Evolutionary conservation across 2,888 invertebrate species (phyloP).

Genomic region (Crocallis elinguaria): DNA sequence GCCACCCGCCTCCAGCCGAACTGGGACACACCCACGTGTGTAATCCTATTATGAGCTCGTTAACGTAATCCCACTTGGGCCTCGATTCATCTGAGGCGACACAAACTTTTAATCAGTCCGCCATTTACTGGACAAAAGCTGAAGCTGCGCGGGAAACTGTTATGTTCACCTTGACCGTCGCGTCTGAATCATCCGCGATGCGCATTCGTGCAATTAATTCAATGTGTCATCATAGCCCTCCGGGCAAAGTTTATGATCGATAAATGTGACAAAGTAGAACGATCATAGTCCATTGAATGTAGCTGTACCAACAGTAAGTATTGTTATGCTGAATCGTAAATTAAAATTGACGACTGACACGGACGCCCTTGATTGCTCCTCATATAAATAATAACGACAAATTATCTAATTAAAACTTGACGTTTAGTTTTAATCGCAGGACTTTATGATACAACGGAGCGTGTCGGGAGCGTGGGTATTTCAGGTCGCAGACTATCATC

Average conservation of each 20-base stretch:
- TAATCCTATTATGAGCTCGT: conserved; percentile 83
- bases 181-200: conserved; percentile 46
- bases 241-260: conserved; percentile 49
- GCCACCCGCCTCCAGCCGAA: conserved; percentile 61
- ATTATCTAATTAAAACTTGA: conserved; percentile 60
- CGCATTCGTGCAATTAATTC: conserved; percentile 46
- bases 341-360: conserved; percentile 56
- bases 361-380: conserved; percentile 31
- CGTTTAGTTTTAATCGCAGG: conserved; percentile 41
- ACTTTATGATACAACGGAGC: conserved; percentile 40
- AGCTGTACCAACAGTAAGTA: conserved; percentile 41
- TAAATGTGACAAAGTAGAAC: conserved; percentile 39
- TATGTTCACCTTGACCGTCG: conserved; percentile 27
- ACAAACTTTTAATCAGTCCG: conserved; percentile 40
- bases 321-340: conserved; percentile 62
- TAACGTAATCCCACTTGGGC: conserved; percentile 73
- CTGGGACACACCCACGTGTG: conserved; percentile 73
- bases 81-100: conserved; percentile 55
- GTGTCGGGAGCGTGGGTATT: conserved; percentile 34
- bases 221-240: conserved; percentile 51
- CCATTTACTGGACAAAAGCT: conserved; percentile 31
- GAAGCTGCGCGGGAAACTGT: conserved; percentile 8
- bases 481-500: conserved; percentile 31
- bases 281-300: conserved; percentile 45
- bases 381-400: conserved; percentile 61